phyloP scores from a whole-genome alignment of 2,888 invertebrate genomes.

The Volucella inanis region DNA sequence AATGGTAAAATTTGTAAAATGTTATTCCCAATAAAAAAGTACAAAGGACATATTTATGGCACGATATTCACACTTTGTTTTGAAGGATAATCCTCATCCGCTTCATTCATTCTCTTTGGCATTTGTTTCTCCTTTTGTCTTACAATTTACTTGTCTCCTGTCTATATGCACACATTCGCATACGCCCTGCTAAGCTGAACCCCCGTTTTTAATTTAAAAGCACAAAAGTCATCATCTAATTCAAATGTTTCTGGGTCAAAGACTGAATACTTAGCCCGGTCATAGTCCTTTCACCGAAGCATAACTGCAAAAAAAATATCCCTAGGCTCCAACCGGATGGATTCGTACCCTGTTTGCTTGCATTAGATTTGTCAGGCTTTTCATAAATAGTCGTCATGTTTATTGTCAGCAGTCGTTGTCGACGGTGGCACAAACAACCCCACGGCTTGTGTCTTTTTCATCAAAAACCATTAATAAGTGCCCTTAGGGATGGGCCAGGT shows the following conservation, averaged over 20 bases:
- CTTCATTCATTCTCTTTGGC: background rate
- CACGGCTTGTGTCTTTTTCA: constrained; percentile 36
- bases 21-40: constrained; percentile 28
- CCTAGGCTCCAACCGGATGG: constrained; percentile 12
- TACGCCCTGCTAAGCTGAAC: constrained; percentile 36
- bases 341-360: constrained; percentile 17
- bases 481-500: constrained; percentile 44
- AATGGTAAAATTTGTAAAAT: constrained; percentile 47
- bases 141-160: constrained; percentile 41
- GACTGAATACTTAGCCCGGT: background rate
- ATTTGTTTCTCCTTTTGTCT: constrained; percentile 22
- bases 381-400: constrained; percentile 12
- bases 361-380: constrained; percentile 28
- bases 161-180: constrained; percentile 2
- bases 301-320: constrained; percentile 1
- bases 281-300: constrained; percentile 5
- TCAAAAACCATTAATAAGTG: constrained; percentile 52
- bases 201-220: background rate
- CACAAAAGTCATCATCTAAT: constrained; percentile 24
- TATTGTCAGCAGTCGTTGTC: background rate
- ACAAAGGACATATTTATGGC: constrained; percentile 45
- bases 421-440: too few relatives aligned
- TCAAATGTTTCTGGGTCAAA: constrained; percentile 32
- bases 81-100: constrained; percentile 19
- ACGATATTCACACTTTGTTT: constrained; percentile 13